Evolutionary conservation across 2,113 vertebrate genomes (phyloP), one percentile per base, ranked within the genome.

Genomic region (Campylomormyrus tamandua): DNA sequence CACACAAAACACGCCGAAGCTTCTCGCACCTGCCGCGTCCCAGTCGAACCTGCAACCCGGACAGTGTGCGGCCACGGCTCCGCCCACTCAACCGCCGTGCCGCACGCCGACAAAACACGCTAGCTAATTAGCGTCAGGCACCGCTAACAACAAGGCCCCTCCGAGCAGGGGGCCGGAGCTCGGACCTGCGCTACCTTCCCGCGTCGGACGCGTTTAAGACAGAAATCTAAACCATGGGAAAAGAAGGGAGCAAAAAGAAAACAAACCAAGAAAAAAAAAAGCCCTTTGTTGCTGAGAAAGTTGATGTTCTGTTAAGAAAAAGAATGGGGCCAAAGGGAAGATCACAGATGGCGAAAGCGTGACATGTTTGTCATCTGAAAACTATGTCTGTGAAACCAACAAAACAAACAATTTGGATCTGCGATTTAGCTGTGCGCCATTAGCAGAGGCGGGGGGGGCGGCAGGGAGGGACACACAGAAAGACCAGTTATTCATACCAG

Each of bases 341-440:
- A 98, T 95, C 97, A 96, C 94, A 93, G 95, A 97, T 98, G 97
- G 97, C 97, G 97, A 96, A 92, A 91, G 94, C 93, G 94, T 94
- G 95, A 96, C 95, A 96, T 97, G 94, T 97, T 97, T 98, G 96
- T 98, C 97, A 98, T 98, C 96, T 96, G 96, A 94, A 97, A 98
- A 98, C 95, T 97, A 98, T 98, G 97, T 96, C 96, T 95, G 95
- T 95, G 95, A 97, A 97, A 96, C 95, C 95, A 96, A 96, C 94
- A 98, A 97, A 97, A 97, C 95, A 97, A 97, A 97, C 96, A 95
- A 94, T 93, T 95, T 94, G 95, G 95, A 93, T 91, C 93, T 96
- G 90, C 91, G 94, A 96, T 95, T 94, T 95, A 95, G 96, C 95
- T 95, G 95, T 95, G 94, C 94, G 92, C 94, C 93, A 95, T 96